Base-by-base conservation (phyloP, 2,888 invertebrate genomes). In the Rhabditophanes sp. region DNA sequence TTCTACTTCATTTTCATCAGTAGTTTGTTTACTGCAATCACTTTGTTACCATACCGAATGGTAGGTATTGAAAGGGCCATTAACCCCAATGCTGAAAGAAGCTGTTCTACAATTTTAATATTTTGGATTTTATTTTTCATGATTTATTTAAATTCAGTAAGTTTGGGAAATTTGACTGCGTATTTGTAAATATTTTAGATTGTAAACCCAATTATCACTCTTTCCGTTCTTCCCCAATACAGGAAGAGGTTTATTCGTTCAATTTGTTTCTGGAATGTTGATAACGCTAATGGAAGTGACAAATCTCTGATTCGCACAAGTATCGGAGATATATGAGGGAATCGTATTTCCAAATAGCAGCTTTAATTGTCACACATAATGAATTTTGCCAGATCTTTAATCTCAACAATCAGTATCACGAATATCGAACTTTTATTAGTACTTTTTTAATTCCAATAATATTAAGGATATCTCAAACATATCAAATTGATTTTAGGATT, bases 1-100 rank as follows among this genome's bases (percentile, higher is more conserved):
- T 61, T 61, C 40, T 61, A 62, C 33, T 61, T 62, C 46, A 57
- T 61, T 25, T 61, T 61, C 42, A 62, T 62, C 57, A 56, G 56
- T 12, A 62, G 60, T 14, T 32, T 50, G 14, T 47, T 51, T 29
- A 48, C 42, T 29, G 60, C 57, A 3, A 43, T 50, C 15, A 61
- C 61, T 9, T 42, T 61, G 5, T 42, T 61, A 3, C 61, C 61
- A 4, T 60, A 50, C 29, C 44, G 61, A 9, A 34, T 59, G 15
- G 44, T 42, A n/a, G 37, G 45, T 4, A 30, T 48, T 8, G 32
- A 44, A 18, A 37, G 22, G 22, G 19, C 18, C 19, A 21, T 33
- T 28, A 27, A 34, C 14, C 34, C 34, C 7, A n/a, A 18, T 25
- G 18, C 14, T n/a, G 12, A 35, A 8, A 38, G 35, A 25, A 35